Evolutionary conservation across 2,888 invertebrate genomes (phyloP).

Genomic region (Drosophila meridiana): DNA sequence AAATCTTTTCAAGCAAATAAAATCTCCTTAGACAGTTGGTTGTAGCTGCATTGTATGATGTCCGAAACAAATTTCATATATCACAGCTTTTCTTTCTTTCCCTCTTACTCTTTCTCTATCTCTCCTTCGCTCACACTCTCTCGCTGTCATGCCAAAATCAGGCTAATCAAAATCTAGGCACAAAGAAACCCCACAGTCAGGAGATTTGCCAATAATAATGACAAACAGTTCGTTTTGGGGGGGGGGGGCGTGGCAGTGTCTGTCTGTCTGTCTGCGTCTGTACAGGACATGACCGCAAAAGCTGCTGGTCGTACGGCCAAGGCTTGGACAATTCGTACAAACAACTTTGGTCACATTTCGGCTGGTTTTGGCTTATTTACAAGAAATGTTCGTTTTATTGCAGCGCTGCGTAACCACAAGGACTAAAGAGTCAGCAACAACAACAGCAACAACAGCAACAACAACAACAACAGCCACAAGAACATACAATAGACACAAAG

Average conservation of each 20-base stretch:
- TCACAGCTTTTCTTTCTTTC: background rate
- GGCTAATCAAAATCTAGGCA: constrained; percentile 17
- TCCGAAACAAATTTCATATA: background rate
- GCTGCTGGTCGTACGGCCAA: constrained; percentile 23
- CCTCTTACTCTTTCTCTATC: background rate
- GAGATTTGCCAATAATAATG: constrained; percentile 37
- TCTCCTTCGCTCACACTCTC: background rate
- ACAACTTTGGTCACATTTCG: constrained; percentile 46
- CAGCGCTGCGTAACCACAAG: constrained; percentile 69
- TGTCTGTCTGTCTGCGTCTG: background rate
- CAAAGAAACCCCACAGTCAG: background rate
- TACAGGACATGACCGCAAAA: constrained; percentile 33
- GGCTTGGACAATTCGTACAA: constrained; percentile 20
- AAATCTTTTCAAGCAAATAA: background rate
- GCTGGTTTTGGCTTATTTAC: constrained; percentile 63
- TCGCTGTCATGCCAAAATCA: background rate
- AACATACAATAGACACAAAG: constrained; percentile 59
- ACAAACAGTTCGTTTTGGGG: constrained; percentile 5
- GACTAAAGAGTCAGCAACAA: constrained; percentile 19
- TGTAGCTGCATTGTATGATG: background rate
- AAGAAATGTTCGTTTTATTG: constrained; percentile 64
- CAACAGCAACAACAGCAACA: background rate
- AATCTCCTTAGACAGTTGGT: background rate
- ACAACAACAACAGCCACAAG: constrained; percentile 15
- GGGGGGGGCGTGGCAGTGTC: background rate